Evolutionary conservation across 2,113 vertebrate genomes (phyloP), one percentile per base, ranked within the genome.

Genomic region (Pandion haliaetus): DNA sequence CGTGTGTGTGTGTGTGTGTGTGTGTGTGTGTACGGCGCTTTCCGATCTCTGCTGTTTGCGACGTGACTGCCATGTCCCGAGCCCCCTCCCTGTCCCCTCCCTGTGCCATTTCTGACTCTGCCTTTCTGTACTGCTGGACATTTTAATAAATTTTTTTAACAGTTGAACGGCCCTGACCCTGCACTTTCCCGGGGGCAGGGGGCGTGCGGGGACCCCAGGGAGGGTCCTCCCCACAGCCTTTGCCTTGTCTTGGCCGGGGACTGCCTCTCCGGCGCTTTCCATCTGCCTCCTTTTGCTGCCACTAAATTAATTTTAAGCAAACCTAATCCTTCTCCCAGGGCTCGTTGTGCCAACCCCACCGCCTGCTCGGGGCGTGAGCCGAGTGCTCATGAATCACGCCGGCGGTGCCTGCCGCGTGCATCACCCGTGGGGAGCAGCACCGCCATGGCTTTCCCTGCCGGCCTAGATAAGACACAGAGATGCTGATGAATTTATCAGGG

Each of bases 101-200:
- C 49, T 24, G 10, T 96, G 95, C 97, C 91, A 28, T 96, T 93
- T 97, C 95, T 92, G 97, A 98, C 97, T 98, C 97, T 95, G 97
- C 79, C 95, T 98, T 97, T 98, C 97, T 98, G 98, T 98, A 98
- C 95, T 98, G 98, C 97, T 97, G 97, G 95, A 97, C 98, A 96
- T 98, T 98, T 98, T 98, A 98, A 98, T 98, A 98, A 98, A 97
- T 71, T 98, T 98, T 98, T 98, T 98, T 98, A 98, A 98, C 97
- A 97, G 97, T 97, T 98, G 49, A 36, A 89, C 23, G 12, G 26
- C 69, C 44, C 59, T 5, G 1, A 44, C 23, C 31, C 34, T 45
- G 19, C 1, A 3, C 32, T 63, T 94, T 55, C 16, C 34, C n/a
- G 31, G n/a, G 45, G 16, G 10, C 2, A 4, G 42, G 12, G 28